phyloP scores from a whole-genome alignment of 2,113 vertebrate species.

The Xiphorhynchus elegans region DNA sequence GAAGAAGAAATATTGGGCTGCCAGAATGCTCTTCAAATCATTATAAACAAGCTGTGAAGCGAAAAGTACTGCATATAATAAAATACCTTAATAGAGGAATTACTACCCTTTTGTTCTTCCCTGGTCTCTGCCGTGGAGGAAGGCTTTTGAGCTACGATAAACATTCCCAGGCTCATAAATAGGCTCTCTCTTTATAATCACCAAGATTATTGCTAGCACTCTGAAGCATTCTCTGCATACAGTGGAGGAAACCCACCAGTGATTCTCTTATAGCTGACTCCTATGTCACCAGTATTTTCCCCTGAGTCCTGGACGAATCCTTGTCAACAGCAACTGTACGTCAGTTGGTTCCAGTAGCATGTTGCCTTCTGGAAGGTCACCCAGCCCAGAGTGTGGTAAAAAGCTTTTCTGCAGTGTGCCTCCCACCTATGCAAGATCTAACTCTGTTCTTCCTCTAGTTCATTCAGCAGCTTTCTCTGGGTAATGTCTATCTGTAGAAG shows the following conservation, averaged over 20 bases:
- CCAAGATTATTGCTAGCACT: not conserved
- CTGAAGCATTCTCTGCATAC: not conserved
- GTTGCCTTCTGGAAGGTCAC: not conserved
- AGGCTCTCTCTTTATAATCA: not conserved
- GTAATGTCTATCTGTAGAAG: not conserved
- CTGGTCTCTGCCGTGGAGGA: not conserved
- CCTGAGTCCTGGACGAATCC: not conserved
- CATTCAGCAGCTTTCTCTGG: not conserved
- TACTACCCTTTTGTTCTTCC: not conserved
- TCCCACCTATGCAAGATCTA: not conserved
- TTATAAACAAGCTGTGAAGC: not conserved
- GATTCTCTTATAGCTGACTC: not conserved
- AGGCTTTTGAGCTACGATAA: not conserved
- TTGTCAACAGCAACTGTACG: not conserved
- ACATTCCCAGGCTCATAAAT: not conserved
- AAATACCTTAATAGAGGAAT: not conserved
- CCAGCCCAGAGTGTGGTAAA: not conserved
- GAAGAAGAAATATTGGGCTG: not conserved
- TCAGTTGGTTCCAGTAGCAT: not conserved
- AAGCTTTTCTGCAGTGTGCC: not conserved
- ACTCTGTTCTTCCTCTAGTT: not conserved
- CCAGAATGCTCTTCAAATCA: not conserved
- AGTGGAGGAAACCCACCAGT: not conserved
- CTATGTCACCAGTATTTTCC: not conserved
- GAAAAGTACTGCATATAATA: not conserved